Percentiles rank a stretch among this genome's conserved stretches.
Evolutionary conservation across 2,113 vertebrate species (phyloP).

Genomic region (Gavia stellata): DNA sequence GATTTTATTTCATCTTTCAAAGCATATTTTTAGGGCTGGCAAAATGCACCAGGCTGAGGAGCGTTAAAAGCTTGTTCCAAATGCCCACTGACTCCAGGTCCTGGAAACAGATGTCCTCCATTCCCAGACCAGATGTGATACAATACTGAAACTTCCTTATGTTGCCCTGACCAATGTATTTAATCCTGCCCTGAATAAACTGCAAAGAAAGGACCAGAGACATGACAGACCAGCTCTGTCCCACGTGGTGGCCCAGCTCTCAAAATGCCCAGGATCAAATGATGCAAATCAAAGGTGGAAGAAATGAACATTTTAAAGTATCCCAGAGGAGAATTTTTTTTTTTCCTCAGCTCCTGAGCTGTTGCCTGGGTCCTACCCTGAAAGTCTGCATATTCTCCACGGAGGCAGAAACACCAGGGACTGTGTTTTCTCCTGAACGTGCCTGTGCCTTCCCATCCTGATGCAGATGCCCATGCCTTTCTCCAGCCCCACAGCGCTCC

Average conservation of each 20-base stretch:
- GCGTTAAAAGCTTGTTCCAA: neutral
- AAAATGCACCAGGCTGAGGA: neutral
- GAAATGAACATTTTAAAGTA: neutral
- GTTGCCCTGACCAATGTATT: neutral
- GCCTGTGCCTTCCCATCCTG: neutral
- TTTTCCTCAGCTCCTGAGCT: neutral
- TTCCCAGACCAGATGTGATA: neutral
- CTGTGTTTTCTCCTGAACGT: neutral
- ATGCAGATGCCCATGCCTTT: neutral
- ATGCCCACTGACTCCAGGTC: neutral
- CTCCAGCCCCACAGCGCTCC: neutral
- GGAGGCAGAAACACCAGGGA: neutral
- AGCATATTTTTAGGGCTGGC: neutral
- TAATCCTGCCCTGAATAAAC: neutral
- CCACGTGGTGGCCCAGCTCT: neutral
- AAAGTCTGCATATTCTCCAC: neutral
- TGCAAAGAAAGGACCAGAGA: neutral
- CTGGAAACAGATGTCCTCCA: neutral
- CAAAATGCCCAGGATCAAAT: neutral
- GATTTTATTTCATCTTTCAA: slow-evolving; percentile 8
- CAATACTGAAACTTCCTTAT: neutral
- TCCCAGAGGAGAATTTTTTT: neutral
- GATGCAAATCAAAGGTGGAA: neutral
- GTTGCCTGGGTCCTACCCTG: neutral
- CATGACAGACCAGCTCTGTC: neutral